These are phyloP conservation scores for Chrysomela aeneicollis DNA, from an alignment of 2,888 invertebrate species.

Conservation along the genomic window DNA sequence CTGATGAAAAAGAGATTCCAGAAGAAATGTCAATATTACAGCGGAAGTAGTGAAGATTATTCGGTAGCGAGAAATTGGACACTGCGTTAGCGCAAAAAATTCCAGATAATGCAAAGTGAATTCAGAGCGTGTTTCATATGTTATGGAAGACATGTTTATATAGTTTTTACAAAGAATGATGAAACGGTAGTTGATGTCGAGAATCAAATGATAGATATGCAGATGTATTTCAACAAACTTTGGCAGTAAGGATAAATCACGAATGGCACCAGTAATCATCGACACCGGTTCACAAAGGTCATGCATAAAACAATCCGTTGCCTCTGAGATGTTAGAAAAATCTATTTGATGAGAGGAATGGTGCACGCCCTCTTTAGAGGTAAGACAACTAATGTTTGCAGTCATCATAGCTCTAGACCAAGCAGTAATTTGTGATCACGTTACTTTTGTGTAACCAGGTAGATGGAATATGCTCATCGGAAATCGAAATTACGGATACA, in stretches of 20 bases:
- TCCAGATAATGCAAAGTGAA: constrained; percentile 13
- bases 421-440: constrained; percentile 28
- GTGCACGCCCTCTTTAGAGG: constrained; percentile 37
- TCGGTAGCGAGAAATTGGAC: too few relatives aligned
- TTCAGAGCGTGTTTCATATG: background rate
- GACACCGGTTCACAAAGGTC: too few relatives aligned
- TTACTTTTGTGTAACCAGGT: constrained; percentile 30
- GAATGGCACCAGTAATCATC: constrained; percentile 29
- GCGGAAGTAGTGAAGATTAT: background rate
- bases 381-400: background rate
- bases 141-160: too few relatives aligned
- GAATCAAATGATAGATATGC: constrained; percentile 4
- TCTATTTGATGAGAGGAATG: constrained; percentile 20
- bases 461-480: constrained; percentile 31
- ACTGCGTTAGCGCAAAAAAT: background rate
- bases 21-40: background rate
- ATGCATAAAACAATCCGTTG: constrained; percentile 34
- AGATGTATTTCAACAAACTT: background rate
- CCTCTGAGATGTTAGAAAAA: constrained; percentile 25
- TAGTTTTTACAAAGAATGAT: too few relatives aligned
- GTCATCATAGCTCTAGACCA: constrained; percentile 28
- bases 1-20: background rate
- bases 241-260: constrained; percentile 1
- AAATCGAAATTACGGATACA: too few relatives aligned
- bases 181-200: background rate